Evolutionary conservation across 2,888 invertebrate species (phyloP).

Genomic region (Hyposoter didymator): DNA sequence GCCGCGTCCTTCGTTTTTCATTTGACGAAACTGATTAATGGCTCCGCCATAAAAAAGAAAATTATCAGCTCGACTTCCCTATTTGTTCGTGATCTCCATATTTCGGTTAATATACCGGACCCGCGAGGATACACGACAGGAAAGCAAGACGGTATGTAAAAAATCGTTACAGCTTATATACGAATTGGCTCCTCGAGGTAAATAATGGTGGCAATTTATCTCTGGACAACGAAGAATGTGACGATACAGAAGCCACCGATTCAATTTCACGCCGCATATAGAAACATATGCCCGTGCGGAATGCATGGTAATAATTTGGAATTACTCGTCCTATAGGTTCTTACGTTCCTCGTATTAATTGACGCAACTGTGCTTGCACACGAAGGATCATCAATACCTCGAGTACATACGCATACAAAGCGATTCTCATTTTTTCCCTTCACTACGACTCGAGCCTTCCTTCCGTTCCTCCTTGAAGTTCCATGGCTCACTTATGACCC

Average conservation of each 20-base stretch:
- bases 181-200: conserved; percentile 40
- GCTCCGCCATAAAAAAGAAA: conserved; percentile 58
- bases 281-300: conserved; percentile 73
- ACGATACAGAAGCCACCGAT: conserved; percentile 69
- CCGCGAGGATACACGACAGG: neutral
- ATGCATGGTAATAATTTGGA: conserved; percentile 79
- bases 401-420: conserved; percentile 46
- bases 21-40: conserved; percentile 74
- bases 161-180: conserved; percentile 28
- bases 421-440: conserved; percentile 37
- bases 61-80: conserved; percentile 61
- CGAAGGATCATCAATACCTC: conserved; percentile 60
- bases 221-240: conserved; percentile 51
- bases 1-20: conserved; percentile 66
- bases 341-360: conserved; percentile 74
- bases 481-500: conserved; percentile 42
- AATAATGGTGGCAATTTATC: conserved; percentile 59
- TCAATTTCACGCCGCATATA: conserved; percentile 80
- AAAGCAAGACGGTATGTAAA: neutral
- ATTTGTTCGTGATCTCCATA: conserved; percentile 47
- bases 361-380: conserved; percentile 77
- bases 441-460: neutral
- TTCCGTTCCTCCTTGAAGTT: conserved; percentile 33
- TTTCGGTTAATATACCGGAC: neutral
- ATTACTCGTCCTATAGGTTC: conserved; percentile 72